Percentiles rank a stretch among this genome's conserved stretches.
Evolutionary conservation across 1,140 invertebrate species (phyloP).

Genomic region (Trichonephila inaurata): DNA sequence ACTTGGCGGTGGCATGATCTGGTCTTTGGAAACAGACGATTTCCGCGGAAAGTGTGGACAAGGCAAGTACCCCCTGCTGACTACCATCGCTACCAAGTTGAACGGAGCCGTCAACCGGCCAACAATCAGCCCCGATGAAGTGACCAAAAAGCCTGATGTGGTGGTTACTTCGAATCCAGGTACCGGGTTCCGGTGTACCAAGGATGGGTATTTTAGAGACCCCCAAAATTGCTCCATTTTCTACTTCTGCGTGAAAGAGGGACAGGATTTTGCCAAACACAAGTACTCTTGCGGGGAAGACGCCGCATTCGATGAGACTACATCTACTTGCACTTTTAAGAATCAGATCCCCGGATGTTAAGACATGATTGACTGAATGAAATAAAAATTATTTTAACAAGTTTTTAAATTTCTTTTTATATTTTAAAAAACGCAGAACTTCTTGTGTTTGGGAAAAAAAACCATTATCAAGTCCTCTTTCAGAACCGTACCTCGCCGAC

Average conservation of each 20-base stretch:
- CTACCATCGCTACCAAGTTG: slow-evolving; percentile 77
- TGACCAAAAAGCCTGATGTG: background rate
- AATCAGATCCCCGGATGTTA: slow-evolving; percentile 35
- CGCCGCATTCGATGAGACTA: slow-evolving; percentile 42
- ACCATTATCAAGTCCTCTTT: too few species aligned
- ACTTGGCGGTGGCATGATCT: slow-evolving; percentile 84
- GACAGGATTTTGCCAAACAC: slow-evolving; percentile 41
- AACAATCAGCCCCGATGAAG: background rate
- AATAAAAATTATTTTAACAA: too few species aligned
- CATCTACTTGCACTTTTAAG: slow-evolving; percentile 66
- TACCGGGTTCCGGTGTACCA: background rate
- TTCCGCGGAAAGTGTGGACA: slow-evolving; percentile 80
- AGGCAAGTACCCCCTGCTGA: slow-evolving; percentile 77
- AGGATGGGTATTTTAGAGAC: slow-evolving; percentile 59
- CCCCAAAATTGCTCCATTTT: slow-evolving; percentile 53
- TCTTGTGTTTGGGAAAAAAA: too few species aligned
- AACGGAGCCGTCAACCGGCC: slow-evolving; percentile 47
- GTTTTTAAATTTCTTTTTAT: too few species aligned
- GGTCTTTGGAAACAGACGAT: slow-evolving; percentile 85
- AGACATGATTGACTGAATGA: background rate
- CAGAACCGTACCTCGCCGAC: too few species aligned
- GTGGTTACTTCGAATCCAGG: background rate
- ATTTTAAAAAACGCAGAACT: too few species aligned
- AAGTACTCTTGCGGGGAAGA: slow-evolving; percentile 61
- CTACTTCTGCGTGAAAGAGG: slow-evolving; percentile 22